Evolutionary conservation across 2,113 vertebrate species (phyloP).

Genomic region (Hippoglossus stenolepis): DNA sequence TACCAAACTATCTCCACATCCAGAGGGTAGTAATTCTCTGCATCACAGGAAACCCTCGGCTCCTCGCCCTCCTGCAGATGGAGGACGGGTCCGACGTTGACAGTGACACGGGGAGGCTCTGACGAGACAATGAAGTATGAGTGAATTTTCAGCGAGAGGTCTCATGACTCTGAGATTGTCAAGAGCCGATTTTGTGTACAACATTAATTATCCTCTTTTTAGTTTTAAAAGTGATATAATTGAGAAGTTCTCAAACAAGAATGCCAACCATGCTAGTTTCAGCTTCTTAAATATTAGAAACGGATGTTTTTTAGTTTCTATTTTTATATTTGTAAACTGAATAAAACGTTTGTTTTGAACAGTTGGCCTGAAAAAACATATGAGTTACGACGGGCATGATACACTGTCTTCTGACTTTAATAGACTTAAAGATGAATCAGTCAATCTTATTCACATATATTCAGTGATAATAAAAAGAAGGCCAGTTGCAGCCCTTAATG

Average conservation of each 20-base stretch:
- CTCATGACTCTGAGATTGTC: not conserved
- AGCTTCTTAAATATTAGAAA: not conserved
- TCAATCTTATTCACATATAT: too few species aligned
- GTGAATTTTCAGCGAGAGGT: not conserved
- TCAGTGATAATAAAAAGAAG: too few species aligned
- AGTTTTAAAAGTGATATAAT: too few species aligned
- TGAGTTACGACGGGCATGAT: too few species aligned
- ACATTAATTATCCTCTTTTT: too few species aligned
- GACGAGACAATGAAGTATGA: conserved; percentile 1
- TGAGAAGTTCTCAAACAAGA: too few species aligned
- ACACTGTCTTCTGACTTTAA: not conserved
- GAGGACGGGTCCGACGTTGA: conserved; percentile 64
- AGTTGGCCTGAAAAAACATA: too few species aligned
- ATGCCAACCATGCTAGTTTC: too few species aligned
- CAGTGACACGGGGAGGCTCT: conserved; percentile 80
- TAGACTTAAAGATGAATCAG: not conserved
- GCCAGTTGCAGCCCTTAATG: too few species aligned
- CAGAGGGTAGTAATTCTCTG: conserved; percentile 79
- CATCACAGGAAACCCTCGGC: conserved; percentile 78
- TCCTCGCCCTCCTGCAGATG: conserved; percentile 68
- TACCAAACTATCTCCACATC: conserved; percentile 80
- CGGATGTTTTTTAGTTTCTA: not conserved
- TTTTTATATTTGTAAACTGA: not conserved
- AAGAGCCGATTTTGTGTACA: too few species aligned
- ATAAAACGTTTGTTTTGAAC: not conserved